Base-by-base conservation (phyloP, 92 coral and sea anemone species). In the Virgularia gustaviana region DNA sequence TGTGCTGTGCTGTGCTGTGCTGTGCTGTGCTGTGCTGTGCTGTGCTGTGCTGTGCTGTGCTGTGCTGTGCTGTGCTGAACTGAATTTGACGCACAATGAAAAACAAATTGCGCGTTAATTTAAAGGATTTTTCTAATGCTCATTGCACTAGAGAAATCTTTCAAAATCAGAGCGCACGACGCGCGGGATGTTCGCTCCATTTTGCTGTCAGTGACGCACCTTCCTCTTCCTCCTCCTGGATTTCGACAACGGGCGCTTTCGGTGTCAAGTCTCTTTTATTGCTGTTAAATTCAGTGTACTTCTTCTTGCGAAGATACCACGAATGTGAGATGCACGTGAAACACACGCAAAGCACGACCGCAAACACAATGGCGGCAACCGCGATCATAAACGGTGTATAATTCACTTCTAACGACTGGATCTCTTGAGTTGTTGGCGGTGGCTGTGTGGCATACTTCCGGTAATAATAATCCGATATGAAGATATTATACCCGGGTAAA, bases 201-300 rank as follows among this genome's bases (percentile, higher is more conserved):
- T 65, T 36, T 71, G 49, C 5, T 29, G 60, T 36, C 9, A 4
- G 31, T 57, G 38, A 8, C 9, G 19, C 0, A 8, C 47, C 16
- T 16, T 71, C 51, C 64, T 62, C 35, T 49, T 11, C 13, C 58
- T 73, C 55, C 36, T 72, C 76, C 71, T 64, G 54, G 31, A 71
- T 78, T 62, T 61, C 70, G 57, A 67, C 51, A 36, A 25, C 54
- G 35, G 58, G 36, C 59, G 16, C 38, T 42, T 6, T 39, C 1
- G 44, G 30, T 41, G 22, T 42, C n/a, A 37, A 36, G 11, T 19
- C 72, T 20, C 30, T 15, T 12, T 68, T 49, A 33, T 79, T 53
- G 24, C 84, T 79, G 57, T 79, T 79, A 76, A 59, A 44, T 39
- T 52, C 33, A 8, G 84, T 79, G 65, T 37, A 79, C 22, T 79